These are phyloP conservation scores for Poecilus cupreus DNA, from an alignment of 2,888 invertebrate genomes.

Conservation along the genomic window DNA sequence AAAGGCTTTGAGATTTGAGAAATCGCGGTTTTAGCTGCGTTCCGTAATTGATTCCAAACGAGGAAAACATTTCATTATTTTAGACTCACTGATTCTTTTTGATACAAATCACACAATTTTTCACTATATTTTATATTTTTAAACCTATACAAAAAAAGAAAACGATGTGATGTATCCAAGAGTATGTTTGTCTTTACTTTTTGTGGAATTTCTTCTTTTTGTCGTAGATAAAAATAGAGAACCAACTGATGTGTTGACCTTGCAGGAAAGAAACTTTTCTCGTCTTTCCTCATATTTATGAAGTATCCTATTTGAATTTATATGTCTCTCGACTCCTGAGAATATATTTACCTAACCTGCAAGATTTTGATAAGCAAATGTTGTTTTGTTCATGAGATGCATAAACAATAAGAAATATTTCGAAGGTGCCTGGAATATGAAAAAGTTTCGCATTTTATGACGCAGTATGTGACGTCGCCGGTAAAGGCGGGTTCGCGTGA, in stretches of 20 bases:
- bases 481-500: constrained; percentile 6
- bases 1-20: neutral
- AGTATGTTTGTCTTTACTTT: neutral
- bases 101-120: no score
- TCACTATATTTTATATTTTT: no score
- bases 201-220: neutral
- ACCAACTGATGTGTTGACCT: constrained; percentile 12
- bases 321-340: neutral
- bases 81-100: neutral
- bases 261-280: neutral
- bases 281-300: neutral
- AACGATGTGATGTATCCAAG: neutral
- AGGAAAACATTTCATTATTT: neutral
- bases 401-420: constrained; percentile 11
- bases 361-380: constrained; percentile 3
- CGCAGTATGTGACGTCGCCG: constrained; percentile 20
- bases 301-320: neutral
- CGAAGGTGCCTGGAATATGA: constrained; percentile 1
- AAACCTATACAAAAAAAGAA: neutral
- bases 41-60: neutral
- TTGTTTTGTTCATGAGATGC: constrained; percentile 15
- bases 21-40: constrained; percentile 2
- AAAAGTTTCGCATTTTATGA: neutral
- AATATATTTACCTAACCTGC: constrained; percentile 10
- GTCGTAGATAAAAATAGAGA: constrained; percentile 20